Base-by-base conservation (phyloP, 2,888 invertebrate species). In the Cactoblastis cactorum region DNA sequence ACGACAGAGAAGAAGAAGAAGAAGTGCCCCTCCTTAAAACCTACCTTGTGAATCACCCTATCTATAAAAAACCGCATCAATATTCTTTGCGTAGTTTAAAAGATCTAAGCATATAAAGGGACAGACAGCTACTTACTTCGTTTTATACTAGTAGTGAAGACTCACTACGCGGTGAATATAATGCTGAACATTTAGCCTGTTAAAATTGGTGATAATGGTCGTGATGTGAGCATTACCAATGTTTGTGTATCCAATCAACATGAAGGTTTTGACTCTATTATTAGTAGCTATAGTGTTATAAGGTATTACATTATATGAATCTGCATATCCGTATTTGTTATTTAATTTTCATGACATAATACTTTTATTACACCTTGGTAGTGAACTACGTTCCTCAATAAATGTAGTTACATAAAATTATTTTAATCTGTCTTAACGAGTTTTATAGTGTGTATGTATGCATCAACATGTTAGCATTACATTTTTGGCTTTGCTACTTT, bases 151-250 rank as follows among this genome's bases (percentile, higher is more conserved):
- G n/a, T n/a, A n/a, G n/a, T n/a, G n/a, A n/a, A n/a, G n/a, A n/a
- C n/a, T n/a, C n/a, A n/a, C n/a, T n/a, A n/a, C 28, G 9, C 8
- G 28, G 28, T 28, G 28, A 28, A 9, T 8, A 28, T 15, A 35
- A 15, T 35, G 15, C 4, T 15, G 5, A 37, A 15, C 15, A 35
- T 12, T 35, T 14, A 12, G 8, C 15, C 43, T 28, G 28, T 15
- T 32, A 15, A 43, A 43, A 43, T 43, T 28, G 28, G 15, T 11
- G 28, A 43, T 43, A 32, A 43, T 43, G 28, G 15, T 43, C 17
- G 4, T 43, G 28, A 28, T 43, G 28, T 18, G 15, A 17, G 43
- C 15, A 28, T 43, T 17, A 28, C 24, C 9, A 38, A 32, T 33
- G 4, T 2, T 22, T 12, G 22, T 39, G 8, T 22, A 39, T 22